Conservation (phyloP, 2,113 vertebrate species). For the Plecturocebus donacophilus region DNA sequence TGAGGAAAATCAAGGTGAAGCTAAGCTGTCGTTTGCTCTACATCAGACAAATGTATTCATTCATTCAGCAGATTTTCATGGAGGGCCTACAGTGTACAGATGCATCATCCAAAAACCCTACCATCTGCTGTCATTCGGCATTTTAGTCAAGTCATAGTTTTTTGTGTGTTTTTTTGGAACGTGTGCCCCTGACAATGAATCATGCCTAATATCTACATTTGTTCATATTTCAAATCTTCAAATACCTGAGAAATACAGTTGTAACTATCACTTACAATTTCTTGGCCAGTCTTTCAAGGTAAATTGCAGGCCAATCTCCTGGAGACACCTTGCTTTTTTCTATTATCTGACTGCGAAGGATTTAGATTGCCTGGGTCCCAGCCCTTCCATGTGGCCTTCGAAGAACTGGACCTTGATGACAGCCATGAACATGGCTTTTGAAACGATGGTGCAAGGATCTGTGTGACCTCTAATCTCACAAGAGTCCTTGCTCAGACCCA, state of each 20-base stretch:
- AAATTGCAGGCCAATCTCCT: neutral
- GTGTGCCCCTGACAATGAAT: neutral
- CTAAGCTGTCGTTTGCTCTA: neutral
- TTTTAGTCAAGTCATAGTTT: neutral
- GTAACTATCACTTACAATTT: neutral
- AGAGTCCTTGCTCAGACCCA: neutral
- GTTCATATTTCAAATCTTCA: neutral
- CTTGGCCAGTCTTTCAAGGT: neutral
- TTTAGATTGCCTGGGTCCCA: neutral
- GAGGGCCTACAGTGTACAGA: neutral
- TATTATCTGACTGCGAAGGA: neutral
- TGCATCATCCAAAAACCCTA: neutral
- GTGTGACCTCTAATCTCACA: neutral
- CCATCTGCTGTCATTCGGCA: neutral
- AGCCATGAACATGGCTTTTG: neutral
- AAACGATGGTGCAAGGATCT: neutral
- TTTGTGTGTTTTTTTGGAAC: neutral
- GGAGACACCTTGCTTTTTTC: neutral
- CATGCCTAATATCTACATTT: neutral
- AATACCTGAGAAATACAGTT: neutral
- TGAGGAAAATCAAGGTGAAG: neutral
- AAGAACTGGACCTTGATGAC: neutral
- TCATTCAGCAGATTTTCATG: neutral
- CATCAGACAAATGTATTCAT: too few species aligned
- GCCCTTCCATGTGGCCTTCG: neutral